A percentile compares a stretch with the other conserved stretches of the same genome.
These are phyloP conservation scores for Pristionchus exspectatus DNA, from an alignment of 2,888 invertebrate species.

Conservation along the genomic window DNA sequence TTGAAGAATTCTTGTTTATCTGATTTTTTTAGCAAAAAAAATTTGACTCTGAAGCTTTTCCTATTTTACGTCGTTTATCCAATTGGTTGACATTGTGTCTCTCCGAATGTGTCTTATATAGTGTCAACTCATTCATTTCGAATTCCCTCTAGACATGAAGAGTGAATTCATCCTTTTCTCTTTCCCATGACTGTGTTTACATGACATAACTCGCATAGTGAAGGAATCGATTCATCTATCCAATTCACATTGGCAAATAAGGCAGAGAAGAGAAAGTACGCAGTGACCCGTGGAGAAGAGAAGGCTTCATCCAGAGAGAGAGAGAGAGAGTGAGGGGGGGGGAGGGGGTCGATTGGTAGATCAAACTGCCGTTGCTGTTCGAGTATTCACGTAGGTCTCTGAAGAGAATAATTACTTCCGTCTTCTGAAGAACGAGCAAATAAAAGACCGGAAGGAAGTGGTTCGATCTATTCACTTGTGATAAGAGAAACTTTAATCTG, in stretches of 20 bases:
- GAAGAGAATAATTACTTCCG: constrained; percentile 18
- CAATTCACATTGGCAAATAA: constrained; percentile 41
- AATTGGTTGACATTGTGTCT: not conserved
- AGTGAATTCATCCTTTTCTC: constrained; percentile 12
- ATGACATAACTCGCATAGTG: constrained; percentile 18
- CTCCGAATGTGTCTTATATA: not conserved
- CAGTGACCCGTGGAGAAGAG: constrained; percentile 4
- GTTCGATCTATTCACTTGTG: not conserved
- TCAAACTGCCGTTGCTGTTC: constrained; percentile 15
- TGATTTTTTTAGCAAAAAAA: too few relatives aligned
- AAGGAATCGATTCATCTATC: constrained; percentile 37
- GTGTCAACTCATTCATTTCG: constrained; percentile 6
- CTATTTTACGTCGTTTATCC: not conserved
- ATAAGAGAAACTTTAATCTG: not conserved
- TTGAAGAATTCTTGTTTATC: too few relatives aligned
- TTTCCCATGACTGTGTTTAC: constrained; percentile 46
- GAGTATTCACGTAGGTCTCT: constrained; percentile 15
- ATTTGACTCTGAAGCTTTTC: too few relatives aligned
- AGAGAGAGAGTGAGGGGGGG: not conserved
- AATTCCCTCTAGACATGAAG: not conserved
- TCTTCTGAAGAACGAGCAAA: not conserved
- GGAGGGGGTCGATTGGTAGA: not conserved
- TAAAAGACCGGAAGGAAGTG: not conserved
- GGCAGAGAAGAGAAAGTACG: not conserved
- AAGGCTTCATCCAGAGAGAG: not conserved